These are phyloP conservation scores for Alloscopus bannaensis DNA, from an alignment of 2,888 invertebrate genomes.

Conservation along the genomic window DNA sequence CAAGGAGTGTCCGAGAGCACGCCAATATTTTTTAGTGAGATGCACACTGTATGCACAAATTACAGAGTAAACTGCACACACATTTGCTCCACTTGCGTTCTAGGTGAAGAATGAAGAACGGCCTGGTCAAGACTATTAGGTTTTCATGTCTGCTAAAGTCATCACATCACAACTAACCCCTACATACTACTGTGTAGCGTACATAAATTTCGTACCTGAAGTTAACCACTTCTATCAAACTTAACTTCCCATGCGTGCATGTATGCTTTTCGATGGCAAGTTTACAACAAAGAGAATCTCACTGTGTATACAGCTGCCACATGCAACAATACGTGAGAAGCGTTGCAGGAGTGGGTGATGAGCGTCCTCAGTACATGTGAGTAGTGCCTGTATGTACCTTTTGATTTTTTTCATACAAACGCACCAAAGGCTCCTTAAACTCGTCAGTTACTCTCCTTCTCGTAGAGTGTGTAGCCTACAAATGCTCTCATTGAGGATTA, in stretches of 20 bases:
- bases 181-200: constrained; percentile 1
- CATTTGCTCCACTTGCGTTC: constrained; percentile 65
- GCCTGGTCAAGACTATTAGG: constrained; percentile 60
- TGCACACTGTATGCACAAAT: constrained; percentile 4
- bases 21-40: constrained; percentile 11
- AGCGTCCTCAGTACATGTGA: too few species aligned
- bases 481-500: constrained; percentile 4
- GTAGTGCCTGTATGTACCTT: too few species aligned
- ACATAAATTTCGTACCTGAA: constrained; percentile 27
- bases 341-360: too few species aligned
- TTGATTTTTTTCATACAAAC: too few species aligned
- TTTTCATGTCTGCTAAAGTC: constrained; percentile 51
- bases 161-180: too few species aligned
- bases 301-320: neutral
- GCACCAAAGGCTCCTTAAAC: too few species aligned
- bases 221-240: constrained; percentile 20
- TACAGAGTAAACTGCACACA: constrained; percentile 25
- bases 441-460: too few species aligned
- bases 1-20: neutral
- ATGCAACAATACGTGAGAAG: too few species aligned
- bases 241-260: constrained; percentile 28
- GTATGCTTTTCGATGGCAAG: too few species aligned
- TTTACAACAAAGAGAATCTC: constrained; percentile 3
- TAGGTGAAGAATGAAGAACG: constrained; percentile 55
- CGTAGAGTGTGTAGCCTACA: too few species aligned